Evolutionary conservation across 1,140 invertebrate genomes (phyloP), one percentile per base, ranked within the genome.

Genomic region (Trichonephila inaurata): DNA sequence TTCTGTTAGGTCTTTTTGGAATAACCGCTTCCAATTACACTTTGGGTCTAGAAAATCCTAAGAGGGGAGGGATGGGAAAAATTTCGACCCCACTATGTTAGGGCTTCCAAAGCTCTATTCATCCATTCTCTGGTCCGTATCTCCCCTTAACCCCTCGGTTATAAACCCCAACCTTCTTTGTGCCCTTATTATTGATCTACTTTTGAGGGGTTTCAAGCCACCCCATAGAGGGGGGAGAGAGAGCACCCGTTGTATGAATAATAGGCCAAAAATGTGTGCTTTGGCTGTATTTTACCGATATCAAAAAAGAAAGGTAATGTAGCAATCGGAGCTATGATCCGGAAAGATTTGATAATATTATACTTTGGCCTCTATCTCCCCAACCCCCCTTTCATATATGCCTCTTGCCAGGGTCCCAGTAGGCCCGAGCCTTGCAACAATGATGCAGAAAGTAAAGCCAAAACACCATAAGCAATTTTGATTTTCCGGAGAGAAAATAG

Each of bases 271-370:
- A 92, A 92, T 92, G 91, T 92, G 82, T 92, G 91, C 91, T 33
- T 64, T 64, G 64, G 62, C 89, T 58, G 33, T 82, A 81, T 72
- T 61, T 58, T 61, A 44, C 62, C 40, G 62, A 85, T 60, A 85
- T 72, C 69, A 89, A 28, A 82, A 44, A 72, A 60, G 51, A 87
- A 72, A 72, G 85, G 62, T 87, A 86, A 61, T 81, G 72, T 62
- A 81, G 89, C 89, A 91, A 91, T 92, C 91, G 91, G 61, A 69
- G 44, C 91, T 77, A 51, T 92, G 91, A 92, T 92, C 83, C 91
- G 91, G 21, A 92, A 92, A 92, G 91, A 92, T 92, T 92, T 86
- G 91, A 92, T 92, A 87, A 92, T 92, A 92, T 92, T 86, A 85
- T 92, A 85, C 40, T 69, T 82, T 58, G 19, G 44, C 24, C 86